phyloP scores from a whole-genome alignment of 2,113 vertebrate species.

The Acrocephalus arundinaceus region DNA sequence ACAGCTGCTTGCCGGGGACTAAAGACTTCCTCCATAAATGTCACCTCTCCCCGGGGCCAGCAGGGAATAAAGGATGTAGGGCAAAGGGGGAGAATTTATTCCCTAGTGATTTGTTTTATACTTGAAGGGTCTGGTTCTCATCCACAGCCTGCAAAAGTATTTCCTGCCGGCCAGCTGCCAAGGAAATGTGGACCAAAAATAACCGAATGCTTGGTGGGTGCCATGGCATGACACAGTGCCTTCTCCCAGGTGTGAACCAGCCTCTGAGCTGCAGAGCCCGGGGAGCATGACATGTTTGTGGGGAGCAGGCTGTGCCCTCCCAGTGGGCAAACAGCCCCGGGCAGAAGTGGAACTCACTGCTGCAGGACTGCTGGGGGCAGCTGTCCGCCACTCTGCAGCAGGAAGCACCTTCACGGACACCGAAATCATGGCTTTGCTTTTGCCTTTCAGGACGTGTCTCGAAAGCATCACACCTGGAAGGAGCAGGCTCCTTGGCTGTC shows the following conservation, averaged over 20 bases:
- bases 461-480: conserved; percentile 58
- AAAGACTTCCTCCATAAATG: background rate
- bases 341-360: background rate
- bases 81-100: conserved; percentile 17
- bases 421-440: background rate
- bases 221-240: background rate
- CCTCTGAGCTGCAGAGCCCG: background rate
- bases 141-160: conserved; percentile 45
- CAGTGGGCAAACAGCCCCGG: background rate
- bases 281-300: background rate
- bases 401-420: background rate
- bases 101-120: background rate
- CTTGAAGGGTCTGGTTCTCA: conserved; percentile 47
- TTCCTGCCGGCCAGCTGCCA: conserved; percentile 40
- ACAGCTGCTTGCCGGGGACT: background rate
- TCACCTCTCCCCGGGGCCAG: background rate
- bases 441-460: conserved; percentile 18
- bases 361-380: background rate
- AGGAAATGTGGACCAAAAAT: conserved; percentile 1
- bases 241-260: background rate
- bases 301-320: background rate
- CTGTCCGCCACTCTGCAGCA: fast-evolving
- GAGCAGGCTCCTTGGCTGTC: conserved; percentile 56
- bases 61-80: background rate
- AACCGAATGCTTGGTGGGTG: background rate